Evolutionary conservation across 2,113 vertebrate species (phyloP).

Genomic region (Orthochromis indermauri): DNA sequence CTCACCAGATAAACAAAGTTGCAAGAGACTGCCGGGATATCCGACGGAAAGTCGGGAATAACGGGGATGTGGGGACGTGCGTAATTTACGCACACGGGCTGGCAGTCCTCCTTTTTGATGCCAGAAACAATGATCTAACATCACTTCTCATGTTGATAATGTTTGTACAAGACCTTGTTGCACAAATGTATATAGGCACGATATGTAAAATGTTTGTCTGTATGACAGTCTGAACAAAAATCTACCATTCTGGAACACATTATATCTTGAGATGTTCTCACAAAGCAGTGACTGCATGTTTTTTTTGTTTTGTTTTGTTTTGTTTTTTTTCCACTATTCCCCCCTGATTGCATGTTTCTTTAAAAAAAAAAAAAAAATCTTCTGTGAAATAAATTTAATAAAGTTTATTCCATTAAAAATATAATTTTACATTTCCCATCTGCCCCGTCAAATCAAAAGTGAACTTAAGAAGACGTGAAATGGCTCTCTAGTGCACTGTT

Average conservation of each 20-base stretch:
- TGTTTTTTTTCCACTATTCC: rapidly evolving
- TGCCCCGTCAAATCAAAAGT: neutral
- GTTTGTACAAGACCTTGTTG: neutral
- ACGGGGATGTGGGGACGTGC: constrained; percentile 29
- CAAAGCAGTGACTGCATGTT: neutral
- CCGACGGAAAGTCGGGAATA: constrained; percentile 62
- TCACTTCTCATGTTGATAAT: neutral
- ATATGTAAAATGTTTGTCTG: neutral
- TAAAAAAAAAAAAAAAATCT: neutral
- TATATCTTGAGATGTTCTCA: neutral
- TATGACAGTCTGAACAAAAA: neutral
- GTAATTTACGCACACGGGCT: constrained; percentile 34
- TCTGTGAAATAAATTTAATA: neutral
- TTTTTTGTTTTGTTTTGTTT: neutral
- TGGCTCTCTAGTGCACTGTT: neutral
- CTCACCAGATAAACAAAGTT: constrained; percentile 61
- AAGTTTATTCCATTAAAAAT: neutral
- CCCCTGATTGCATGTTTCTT: neutral
- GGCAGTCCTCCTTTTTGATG: neutral
- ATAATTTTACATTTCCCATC: neutral
- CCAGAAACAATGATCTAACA: neutral
- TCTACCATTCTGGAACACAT: neutral
- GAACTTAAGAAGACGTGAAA: neutral
- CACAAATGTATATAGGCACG: neutral
- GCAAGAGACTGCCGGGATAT: constrained; percentile 55